phyloP scores from a whole-genome alignment of 2,797 vertebrate genomes.

The Rhynchotus rufescens region DNA sequence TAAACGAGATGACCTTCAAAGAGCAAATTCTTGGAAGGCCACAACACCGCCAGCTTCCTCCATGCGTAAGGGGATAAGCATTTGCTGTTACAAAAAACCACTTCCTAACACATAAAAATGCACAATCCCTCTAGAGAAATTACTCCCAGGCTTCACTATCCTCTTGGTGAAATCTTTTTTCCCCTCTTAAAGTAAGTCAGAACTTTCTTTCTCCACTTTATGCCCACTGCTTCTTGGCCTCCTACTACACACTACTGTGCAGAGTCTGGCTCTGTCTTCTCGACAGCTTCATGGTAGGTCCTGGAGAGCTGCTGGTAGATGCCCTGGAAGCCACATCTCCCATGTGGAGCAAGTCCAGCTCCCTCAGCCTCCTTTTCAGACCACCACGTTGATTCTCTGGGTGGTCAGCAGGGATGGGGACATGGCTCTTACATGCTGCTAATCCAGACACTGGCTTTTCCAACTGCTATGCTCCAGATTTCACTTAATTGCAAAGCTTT shows the following conservation, averaged over 20 bases:
- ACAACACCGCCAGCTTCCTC: background rate
- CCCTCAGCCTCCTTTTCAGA: background rate
- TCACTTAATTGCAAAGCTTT: background rate
- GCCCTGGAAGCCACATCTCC: too few relatives aligned
- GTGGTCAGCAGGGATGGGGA: background rate
- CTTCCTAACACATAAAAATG: too few relatives aligned
- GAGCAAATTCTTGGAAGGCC: background rate
- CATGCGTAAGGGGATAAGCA: background rate
- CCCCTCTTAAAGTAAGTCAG: background rate
- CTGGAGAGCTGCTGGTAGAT: background rate
- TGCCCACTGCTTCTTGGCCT: background rate
- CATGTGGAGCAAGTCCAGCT: background rate
- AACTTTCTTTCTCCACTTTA: accelerated
- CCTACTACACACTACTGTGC: background rate
- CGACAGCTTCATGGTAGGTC: too few relatives aligned
- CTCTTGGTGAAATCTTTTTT: too few relatives aligned
- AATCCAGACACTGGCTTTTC: background rate
- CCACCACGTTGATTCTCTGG: background rate
- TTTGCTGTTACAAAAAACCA: background rate
- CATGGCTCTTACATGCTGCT: background rate
- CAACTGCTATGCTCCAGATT: background rate
- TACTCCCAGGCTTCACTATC: background rate
- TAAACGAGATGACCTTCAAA: background rate
- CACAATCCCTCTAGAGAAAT: background rate
- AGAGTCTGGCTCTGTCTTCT: background rate